These are phyloP conservation scores for Otolemur crassicaudatus DNA, from an alignment of 2,797 vertebrate species.

Conservation along the genomic window DNA sequence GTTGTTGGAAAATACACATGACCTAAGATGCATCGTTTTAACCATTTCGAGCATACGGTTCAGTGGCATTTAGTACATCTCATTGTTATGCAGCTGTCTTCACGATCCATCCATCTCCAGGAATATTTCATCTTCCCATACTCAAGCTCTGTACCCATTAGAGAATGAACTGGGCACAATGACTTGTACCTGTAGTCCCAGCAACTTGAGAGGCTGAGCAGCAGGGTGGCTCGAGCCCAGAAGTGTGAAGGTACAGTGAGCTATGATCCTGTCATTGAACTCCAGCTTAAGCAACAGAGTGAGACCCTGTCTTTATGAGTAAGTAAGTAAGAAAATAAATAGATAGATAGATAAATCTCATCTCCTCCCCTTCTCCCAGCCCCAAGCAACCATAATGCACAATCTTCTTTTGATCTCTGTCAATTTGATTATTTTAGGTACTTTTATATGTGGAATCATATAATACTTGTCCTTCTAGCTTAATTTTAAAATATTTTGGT, in stretches of 20 bases:
- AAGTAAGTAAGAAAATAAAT: no score
- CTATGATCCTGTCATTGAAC: no score
- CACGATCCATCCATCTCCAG: not conserved
- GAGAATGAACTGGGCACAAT: not conserved
- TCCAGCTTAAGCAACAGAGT: no score
- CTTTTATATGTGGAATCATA: not conserved
- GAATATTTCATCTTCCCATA: not conserved
- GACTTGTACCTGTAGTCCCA: no score
- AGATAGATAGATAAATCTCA: no score
- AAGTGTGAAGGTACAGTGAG: no score
- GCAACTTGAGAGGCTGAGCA: no score
- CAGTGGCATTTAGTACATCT: not conserved
- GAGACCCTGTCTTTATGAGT: no score
- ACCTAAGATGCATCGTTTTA: not conserved
- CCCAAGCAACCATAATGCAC: not conserved
- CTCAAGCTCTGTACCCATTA: not conserved
- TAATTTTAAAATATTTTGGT: not conserved
- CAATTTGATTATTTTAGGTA: not conserved
- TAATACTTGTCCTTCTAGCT: not conserved
- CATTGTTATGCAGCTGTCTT: no score
- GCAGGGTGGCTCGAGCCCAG: no score
- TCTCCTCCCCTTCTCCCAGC: not conserved
- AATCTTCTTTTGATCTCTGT: not conserved
- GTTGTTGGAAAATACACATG: not conserved
- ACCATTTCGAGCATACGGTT: not conserved